Evolutionary conservation across 2,888 invertebrate species (phyloP), one percentile per base, ranked within the genome.

Genomic region (Drosophila cyrtoloma): DNA sequence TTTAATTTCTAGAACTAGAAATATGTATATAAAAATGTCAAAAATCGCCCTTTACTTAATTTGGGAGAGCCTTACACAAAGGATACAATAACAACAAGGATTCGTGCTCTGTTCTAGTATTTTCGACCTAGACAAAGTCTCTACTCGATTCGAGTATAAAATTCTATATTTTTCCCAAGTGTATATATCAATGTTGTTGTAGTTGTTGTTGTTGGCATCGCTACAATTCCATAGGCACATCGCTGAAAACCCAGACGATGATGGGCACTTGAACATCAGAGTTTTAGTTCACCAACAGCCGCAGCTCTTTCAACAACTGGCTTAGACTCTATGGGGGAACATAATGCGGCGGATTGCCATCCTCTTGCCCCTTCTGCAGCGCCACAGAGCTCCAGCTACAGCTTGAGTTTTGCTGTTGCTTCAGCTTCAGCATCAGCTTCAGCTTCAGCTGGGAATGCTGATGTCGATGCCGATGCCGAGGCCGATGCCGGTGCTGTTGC

Each of bases 261-360:
- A 86, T 84, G 86, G 77, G 79, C 86, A 88, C 84, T 85, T 87
- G 83, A 85, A 69, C 66, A 53, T 70, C 71, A 60, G 53, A 60
- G 63, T 66, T 72, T 47, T 42, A 44, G 30, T 44, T 44, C 72
- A 67, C 62, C 55, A 77, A 57, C 76, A 68, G 33, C 66, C 52
- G 42, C 69, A 76, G 60, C 16, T 61, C 62, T 53, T 28, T 57
- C 82, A 77, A 74, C 81, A 71, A 84, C 81, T 78, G 82, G 81
- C 79, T 80, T 81, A 84, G 81, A 64, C 86, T 79, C 78, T 72
- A 83, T 19, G 71, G 72, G 84, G 78, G 68, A 67, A 68, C 75
- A 59, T 65, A 62, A 56, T 77, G 66, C 68, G 44, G 42, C 39
- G 61, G 42, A 57, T 42, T 50, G 65, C 51, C 30, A 50, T 35